Evolutionary conservation across 2,113 vertebrate genomes (phyloP).

Genomic region (Amblyornis subalaris): DNA sequence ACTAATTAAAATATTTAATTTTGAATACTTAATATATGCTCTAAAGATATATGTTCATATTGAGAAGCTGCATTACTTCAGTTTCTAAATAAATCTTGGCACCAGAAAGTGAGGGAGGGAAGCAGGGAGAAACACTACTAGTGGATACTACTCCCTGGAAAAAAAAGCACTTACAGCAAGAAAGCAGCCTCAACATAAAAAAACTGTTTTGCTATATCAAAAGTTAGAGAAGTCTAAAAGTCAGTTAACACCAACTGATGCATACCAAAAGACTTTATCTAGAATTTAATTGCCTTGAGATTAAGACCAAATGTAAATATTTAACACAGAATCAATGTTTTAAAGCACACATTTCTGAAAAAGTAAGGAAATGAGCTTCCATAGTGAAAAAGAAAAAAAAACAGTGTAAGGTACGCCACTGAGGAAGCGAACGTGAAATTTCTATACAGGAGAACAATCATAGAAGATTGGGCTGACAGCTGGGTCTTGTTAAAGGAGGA

Average conservation of each 20-base stretch:
- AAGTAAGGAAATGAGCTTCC: not conserved
- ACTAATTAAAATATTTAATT: not conserved
- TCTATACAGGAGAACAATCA: not conserved
- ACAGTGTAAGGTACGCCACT: not conserved
- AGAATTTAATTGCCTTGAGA: not conserved
- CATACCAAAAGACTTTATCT: not conserved
- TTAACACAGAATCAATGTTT: not conserved
- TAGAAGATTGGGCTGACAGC: not conserved
- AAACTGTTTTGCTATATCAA: not conserved
- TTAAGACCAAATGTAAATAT: conserved; percentile 15
- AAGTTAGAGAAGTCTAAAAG: not conserved
- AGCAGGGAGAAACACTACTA: not conserved
- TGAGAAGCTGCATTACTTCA: not conserved
- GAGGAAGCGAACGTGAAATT: not conserved
- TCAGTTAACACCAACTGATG: not conserved
- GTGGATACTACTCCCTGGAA: not conserved
- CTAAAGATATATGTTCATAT: not conserved
- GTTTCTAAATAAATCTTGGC: not conserved
- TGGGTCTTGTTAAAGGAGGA: not conserved
- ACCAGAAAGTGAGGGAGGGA: not conserved
- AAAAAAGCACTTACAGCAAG: not conserved
- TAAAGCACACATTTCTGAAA: not conserved
- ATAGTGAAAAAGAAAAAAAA: not conserved
- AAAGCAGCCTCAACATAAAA: not conserved
- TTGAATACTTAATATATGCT: not conserved